A percentile compares a stretch with the other conserved stretches of the same genome.
phyloP scores from a whole-genome alignment of 1,140 invertebrate species.

The Bombus sylvicola region DNA sequence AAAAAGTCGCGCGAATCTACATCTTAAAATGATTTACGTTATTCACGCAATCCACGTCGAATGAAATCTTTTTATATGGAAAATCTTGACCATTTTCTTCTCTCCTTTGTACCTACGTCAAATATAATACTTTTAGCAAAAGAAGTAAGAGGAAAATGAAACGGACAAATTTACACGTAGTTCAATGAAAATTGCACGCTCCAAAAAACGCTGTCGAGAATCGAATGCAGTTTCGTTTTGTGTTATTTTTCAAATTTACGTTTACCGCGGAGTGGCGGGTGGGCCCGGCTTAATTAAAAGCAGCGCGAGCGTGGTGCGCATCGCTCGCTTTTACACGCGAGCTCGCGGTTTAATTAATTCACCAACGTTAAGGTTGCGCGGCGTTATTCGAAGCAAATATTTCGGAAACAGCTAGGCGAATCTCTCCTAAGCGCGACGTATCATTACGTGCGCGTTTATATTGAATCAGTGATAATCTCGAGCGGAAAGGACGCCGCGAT shows the following conservation, averaged over 20 bases:
- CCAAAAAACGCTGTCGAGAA: background rate
- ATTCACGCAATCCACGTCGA: no score
- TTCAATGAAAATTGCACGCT: background rate
- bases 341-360: constrained; percentile 40
- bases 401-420: constrained; percentile 16
- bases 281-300: constrained; percentile 32
- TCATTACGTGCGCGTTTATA: constrained; percentile 13
- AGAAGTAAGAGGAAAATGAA: background rate
- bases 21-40: no score
- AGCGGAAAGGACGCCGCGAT: no score
- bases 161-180: background rate
- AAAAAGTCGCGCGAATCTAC: no score
- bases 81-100: no score
- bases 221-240: constrained; percentile 14
- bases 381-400: constrained; percentile 36
- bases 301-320: background rate
- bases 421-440: background rate
- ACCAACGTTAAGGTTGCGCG: constrained; percentile 7
- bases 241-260: constrained; percentile 40
- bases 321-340: constrained; percentile 26
- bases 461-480: constrained; percentile 23
- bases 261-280: background rate
- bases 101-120: no score
- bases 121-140: no score
- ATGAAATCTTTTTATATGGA: no score